Evolutionary conservation across 1,140 invertebrate genomes (phyloP), one percentile per base, ranked within the genome.

Genomic region (Bombus superbus): DNA sequence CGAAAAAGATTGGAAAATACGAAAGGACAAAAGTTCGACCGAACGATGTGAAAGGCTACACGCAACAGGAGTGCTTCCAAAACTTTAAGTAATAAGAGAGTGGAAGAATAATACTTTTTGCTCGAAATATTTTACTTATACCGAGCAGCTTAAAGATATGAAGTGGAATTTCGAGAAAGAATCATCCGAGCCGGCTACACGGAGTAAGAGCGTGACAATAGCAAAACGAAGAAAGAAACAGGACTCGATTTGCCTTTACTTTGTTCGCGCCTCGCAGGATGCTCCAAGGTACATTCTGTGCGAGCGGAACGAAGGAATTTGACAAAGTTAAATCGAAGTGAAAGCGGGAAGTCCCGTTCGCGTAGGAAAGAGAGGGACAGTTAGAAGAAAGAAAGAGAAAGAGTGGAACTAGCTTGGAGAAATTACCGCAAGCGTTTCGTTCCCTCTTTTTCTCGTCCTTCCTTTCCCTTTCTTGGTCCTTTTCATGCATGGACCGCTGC

Each of bases 391-490:
- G 53, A 62, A 38, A 44, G 80, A n/a, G 80, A 40, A n/a, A n/a
- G 59, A n/a, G 59, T 47, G 71, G 18, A 35, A 28, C 53, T 38
- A 62, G 73, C 75, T 83, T 44, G 53, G 86, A 90, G 89, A 89
- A 88, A 90, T 90, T 90, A 90, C 88, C 86, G 69, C 90, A 90
- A 90, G 89, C 89, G 89, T 88, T 90, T 90, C 86, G 79, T 74
- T 83, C 86, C 87, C 74, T 87, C 83, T 80, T 72, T 75, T 71
- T 84, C 76, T 62, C 80, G 72, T n/a, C 47, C 62, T 71, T 47
- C 28, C 32, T 53, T 75, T 68, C 59, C 62, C 69, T 53, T 32
- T 35, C 68, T 72, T 71, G 53, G 42, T 86, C 86, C 72, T 64
- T 85, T 77, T 87, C 83, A 57, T 80, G 69, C 72, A 77, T 84